Evolutionary conservation across 2,113 vertebrate genomes (phyloP), one percentile per base, ranked within the genome.

Genomic region (Sakesphorus luctuosus): DNA sequence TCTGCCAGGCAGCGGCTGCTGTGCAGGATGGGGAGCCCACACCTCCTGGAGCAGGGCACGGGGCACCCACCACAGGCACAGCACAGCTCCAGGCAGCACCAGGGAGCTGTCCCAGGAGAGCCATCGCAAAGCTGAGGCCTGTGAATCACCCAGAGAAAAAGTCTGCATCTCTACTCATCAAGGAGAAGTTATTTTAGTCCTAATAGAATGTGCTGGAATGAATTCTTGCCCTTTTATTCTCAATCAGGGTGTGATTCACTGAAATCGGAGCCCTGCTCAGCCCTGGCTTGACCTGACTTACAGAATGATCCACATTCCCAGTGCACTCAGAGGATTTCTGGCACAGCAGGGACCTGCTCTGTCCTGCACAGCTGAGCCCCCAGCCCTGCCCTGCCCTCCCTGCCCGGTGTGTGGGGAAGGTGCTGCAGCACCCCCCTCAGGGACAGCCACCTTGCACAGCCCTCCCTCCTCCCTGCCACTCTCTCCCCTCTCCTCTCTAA

Each of bases 11-110:
- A 53, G 28, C 5, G 12, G n/a, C 28, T 44, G 55, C 55, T 12
- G 23, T 11, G 21, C 25, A 33, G 76, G 46, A 10, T 1, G 2
- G 6, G 11, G n/a, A 53, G 10, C 35, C 20, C 18, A 1, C 7
- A 4, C 7, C 26, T 49, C 7, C 26, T 49, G 2, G 35, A 58
- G 76, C 2, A 1, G 47, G 21, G 20, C 3, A 1, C 6, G 6
- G 0, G 5, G 52, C 66, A 28, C 1, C 17, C 3, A 11, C 11
- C 3, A 23, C 38, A 43, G 38, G 12, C 38, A 29, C 40, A 28
- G 40, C 38, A 43, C 40, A 65, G 14, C 40, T 31, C 28, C 40
- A 43, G 19, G 17, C 38, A 65, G 6, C 4, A 65, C 12, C 13
- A 20, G 25, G 24, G 33, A 18, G 59, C n/a, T n/a, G n/a, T 52